These are phyloP conservation scores for Xanthorhoe spadicearia DNA, from an alignment of 2,888 invertebrate genomes.

Conservation along the genomic window DNA sequence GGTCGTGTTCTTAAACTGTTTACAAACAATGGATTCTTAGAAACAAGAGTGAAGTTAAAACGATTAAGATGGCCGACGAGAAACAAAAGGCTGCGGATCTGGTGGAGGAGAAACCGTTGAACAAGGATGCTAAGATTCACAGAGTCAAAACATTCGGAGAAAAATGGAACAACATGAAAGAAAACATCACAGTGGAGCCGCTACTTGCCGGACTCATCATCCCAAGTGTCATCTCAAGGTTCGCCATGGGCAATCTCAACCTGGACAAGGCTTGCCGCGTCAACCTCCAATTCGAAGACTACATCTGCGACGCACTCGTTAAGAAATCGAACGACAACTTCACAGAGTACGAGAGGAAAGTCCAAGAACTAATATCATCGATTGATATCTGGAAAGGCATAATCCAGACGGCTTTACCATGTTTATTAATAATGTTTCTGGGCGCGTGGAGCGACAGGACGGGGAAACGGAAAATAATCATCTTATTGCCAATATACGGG, in stretches of 20 bases:
- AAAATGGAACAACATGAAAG: slow-evolving; percentile 63
- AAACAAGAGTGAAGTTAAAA: slow-evolving; percentile 33
- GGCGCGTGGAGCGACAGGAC: slow-evolving; percentile 87
- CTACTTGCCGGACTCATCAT: slow-evolving; percentile 89
- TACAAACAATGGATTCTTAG: slow-evolving; percentile 62
- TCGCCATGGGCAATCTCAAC: slow-evolving; percentile 86
- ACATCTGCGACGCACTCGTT: slow-evolving; percentile 71
- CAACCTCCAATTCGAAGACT: slow-evolving; percentile 65
- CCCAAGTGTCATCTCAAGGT: slow-evolving; percentile 87
- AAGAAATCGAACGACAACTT: slow-evolving; percentile 79
- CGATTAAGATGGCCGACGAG: slow-evolving; percentile 64
- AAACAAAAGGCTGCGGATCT: slow-evolving; percentile 59
- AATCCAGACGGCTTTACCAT: slow-evolving; percentile 83
- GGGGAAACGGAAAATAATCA: slow-evolving; percentile 83
- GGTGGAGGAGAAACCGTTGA: slow-evolving; percentile 74
- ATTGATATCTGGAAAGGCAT: slow-evolving; percentile 85
- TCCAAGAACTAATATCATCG: slow-evolving; percentile 84
- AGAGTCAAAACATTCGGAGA: slow-evolving; percentile 67
- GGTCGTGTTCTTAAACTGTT: slow-evolving; percentile 52
- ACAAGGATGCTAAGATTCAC: slow-evolving; percentile 56
- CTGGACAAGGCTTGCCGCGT: slow-evolving; percentile 79
- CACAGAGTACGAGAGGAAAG: slow-evolving; percentile 86
- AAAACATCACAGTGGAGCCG: slow-evolving; percentile 89
- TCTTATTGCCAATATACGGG: slow-evolving; percentile 83
- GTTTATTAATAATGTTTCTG: slow-evolving; percentile 83